These are phyloP conservation scores for Manduca sexta DNA, from an alignment of 1,140 invertebrate species.

Conservation along the genomic window DNA sequence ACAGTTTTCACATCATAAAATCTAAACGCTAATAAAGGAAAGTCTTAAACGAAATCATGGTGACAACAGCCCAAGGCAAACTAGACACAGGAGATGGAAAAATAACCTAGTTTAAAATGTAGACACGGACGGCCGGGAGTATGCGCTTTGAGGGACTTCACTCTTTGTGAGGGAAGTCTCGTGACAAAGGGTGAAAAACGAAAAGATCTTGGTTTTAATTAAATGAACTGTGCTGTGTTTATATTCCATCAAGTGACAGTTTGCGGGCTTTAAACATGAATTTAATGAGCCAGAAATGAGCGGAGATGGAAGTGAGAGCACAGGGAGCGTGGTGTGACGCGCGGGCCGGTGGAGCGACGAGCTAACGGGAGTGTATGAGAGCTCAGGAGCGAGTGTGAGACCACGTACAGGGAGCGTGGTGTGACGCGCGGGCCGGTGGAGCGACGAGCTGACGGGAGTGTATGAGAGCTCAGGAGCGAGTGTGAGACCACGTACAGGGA, in stretches of 20 bases:
- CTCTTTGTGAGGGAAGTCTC: conserved; percentile 1
- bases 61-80: conserved; percentile 11
- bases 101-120: conserved; percentile 25
- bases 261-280: neutral
- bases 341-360: too few species aligned
- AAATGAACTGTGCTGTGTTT: too few species aligned
- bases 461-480: too few species aligned
- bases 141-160: neutral
- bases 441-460: too few species aligned
- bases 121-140: conserved; percentile 7
- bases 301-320: neutral
- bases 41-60: conserved; percentile 1
- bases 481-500: too few species aligned
- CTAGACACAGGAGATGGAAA: conserved; percentile 19
- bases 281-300: neutral
- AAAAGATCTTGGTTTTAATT: too few species aligned
- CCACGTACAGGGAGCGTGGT: too few species aligned
- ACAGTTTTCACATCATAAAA: neutral
- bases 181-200: conserved; percentile 1
- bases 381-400: too few species aligned
- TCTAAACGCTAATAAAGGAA: neutral
- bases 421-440: too few species aligned
- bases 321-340: neutral
- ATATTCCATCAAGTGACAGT: too few species aligned
- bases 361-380: too few species aligned